Conservation (phyloP, 2,888 invertebrate genomes). For the Drosophila prolongata region DNA sequence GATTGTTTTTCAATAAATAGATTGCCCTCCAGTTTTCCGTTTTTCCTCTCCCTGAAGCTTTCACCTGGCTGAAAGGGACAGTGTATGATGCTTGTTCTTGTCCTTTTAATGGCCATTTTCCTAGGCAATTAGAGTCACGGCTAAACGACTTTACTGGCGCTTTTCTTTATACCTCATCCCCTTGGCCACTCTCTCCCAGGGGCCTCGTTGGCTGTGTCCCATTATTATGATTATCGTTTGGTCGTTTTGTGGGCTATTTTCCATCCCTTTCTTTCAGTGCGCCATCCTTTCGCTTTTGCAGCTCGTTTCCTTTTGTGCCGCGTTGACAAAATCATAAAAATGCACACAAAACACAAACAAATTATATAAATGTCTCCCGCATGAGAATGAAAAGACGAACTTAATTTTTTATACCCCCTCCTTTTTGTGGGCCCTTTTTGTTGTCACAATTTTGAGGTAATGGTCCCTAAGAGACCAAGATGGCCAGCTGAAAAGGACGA, state of each 20-base stretch:
- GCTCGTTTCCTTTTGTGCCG: slow-evolving; percentile 68
- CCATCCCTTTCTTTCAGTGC: slow-evolving; percentile 12
- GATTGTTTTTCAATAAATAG: slow-evolving; percentile 73
- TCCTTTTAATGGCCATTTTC: slow-evolving; percentile 25
- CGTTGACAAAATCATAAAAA: slow-evolving; percentile 79
- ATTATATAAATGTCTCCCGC: slow-evolving; percentile 76
- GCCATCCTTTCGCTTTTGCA: slow-evolving; percentile 68
- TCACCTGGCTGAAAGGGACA: slow-evolving; percentile 48
- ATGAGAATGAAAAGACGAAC: slow-evolving; percentile 41
- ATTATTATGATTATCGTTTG: slow-evolving; percentile 77
- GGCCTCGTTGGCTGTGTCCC: slow-evolving; percentile 67
- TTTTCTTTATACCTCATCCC: slow-evolving; percentile 14
- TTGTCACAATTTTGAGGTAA: slow-evolving; percentile 63
- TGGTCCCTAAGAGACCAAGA: slow-evolving; percentile 62
- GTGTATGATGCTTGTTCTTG: slow-evolving; percentile 1
- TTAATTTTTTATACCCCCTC: slow-evolving; percentile 49
- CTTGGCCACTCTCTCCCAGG: slow-evolving; percentile 51
- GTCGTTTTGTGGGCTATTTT: slow-evolving; percentile 64
- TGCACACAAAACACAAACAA: slow-evolving; percentile 68
- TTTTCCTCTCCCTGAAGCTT: slow-evolving; percentile 25
- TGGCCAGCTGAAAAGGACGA: slow-evolving; percentile 6
- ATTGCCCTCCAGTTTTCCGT: slow-evolving; percentile 12
- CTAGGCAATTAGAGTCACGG: slow-evolving; percentile 67
- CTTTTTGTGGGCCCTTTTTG: slow-evolving; percentile 8
- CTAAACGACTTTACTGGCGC: slow-evolving; percentile 31